Percentiles rank a stretch among this genome's conserved stretches.
Evolutionary conservation across 53 echinoderm and acorn worm species (phyloP).

Genomic region (Henricia sp.): DNA sequence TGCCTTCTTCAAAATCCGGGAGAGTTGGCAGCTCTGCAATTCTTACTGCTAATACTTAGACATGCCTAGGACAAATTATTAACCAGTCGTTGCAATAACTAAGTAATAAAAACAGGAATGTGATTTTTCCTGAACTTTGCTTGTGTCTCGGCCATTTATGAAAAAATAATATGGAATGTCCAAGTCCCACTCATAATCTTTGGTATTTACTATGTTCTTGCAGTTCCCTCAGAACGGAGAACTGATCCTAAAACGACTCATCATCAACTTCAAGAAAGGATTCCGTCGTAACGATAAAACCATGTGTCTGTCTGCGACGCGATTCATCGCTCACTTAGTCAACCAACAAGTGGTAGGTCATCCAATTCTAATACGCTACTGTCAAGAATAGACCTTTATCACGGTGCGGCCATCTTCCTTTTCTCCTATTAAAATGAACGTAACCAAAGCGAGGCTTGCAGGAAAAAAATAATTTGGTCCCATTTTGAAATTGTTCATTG

Average conservation of each 20-base stretch:
- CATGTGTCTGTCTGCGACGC: slow-evolving; percentile 81
- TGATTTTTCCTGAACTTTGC: too few relatives aligned
- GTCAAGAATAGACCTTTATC: not conserved
- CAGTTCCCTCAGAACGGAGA: slow-evolving; percentile 99
- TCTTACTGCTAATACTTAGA: not conserved
- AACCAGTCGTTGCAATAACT: not conserved
- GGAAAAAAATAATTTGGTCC: too few relatives aligned
- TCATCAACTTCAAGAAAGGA: slow-evolving; percentile 91
- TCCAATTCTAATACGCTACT: not conserved
- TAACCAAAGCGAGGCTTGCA: too few relatives aligned
- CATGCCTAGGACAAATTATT: not conserved
- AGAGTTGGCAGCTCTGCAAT: too few relatives aligned
- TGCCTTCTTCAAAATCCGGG: too few relatives aligned
- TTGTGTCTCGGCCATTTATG: too few relatives aligned
- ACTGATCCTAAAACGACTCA: slow-evolving; percentile 77
- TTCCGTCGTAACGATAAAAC: slow-evolving; percentile 91
- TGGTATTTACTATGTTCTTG: not conserved
- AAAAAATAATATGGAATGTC: too few relatives aligned
- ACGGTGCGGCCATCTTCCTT: too few relatives aligned
- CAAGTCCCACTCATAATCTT: not conserved
- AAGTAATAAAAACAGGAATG: not conserved
- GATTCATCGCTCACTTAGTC: slow-evolving; percentile 95
- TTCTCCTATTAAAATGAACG: too few relatives aligned
- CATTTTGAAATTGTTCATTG: too few relatives aligned
- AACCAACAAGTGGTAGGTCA: slow-evolving; percentile 97